Evolutionary conservation across 2,888 invertebrate genomes (phyloP), one percentile per base, ranked within the genome.

Genomic region (Latrodectus elegans): DNA sequence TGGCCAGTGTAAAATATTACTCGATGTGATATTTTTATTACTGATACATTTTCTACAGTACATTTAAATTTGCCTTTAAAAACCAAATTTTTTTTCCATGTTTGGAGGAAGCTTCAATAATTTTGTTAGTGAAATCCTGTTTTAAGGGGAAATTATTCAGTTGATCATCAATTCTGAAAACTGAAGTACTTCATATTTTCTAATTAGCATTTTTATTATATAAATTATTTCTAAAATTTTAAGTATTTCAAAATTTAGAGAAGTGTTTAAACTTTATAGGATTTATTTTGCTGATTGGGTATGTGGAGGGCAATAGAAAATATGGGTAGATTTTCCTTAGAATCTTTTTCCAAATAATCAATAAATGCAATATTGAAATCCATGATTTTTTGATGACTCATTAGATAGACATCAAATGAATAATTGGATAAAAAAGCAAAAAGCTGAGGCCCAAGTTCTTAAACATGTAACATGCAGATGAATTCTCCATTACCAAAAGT

Each of bases 281-380:
- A 97, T 97, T 89, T 97, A 95, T 92, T 97, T 96, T 93, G 97
- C 97, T 92, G 97, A 97, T 94, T 97, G 97, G 97, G 96, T 96
- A 80, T 97, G 97, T 93, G 97, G 97, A 84, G 97, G 97, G 38
- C 97, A 97, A 92, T 97, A 97, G 97, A 97, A 97, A 91, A 95
- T 97, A 88, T 97, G 97, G 95, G 95, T 96, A 84, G 96, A 96
- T 91, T 97, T 97, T 92, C 22, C 94, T 97, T 87, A 95, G 95
- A 49, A 95, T 96, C 88, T 93, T 97, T 84, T 95, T 96, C 84
- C 95, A 95, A 91, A 95, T 96, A 26, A 94, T 96, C 89, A 95
- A 95, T 91, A 93, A 94, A 91, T 94, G 95, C 71, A 95, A 95
- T 90, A 94, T 96, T 91, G 95, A 95, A 91, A 93, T 97, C 90